phyloP scores from a whole-genome alignment of 2,888 invertebrate genomes.

The Tetranychus piercei region DNA sequence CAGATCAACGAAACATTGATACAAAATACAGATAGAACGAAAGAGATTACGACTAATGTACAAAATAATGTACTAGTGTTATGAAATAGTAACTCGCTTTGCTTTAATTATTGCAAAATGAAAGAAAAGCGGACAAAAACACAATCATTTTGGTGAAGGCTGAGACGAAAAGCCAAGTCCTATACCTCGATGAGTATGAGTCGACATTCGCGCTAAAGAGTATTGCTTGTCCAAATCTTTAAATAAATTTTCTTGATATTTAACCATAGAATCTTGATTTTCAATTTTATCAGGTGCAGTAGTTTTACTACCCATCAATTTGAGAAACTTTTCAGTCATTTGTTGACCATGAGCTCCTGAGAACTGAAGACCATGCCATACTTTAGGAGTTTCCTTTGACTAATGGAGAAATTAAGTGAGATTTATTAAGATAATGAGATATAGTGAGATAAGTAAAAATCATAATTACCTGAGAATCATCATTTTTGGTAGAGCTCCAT shows the following conservation, averaged over 20 bases:
- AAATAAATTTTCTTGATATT: slow-evolving; percentile 52
- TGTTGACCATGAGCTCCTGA: slow-evolving; percentile 77
- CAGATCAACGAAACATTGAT: no score
- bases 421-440: no score
- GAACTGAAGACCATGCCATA: slow-evolving; percentile 67
- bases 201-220: slow-evolving; percentile 80
- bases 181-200: slow-evolving; percentile 69
- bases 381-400: background rate
- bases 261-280: slow-evolving; percentile 28
- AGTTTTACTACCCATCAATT: slow-evolving; percentile 77
- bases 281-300: background rate
- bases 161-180: slow-evolving; percentile 35
- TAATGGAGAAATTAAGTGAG: slow-evolving; percentile 11
- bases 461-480: slow-evolving; percentile 26
- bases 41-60: no score
- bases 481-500: slow-evolving; percentile 53
- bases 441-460: no score
- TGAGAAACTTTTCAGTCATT: slow-evolving; percentile 80
- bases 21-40: no score
- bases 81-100: no score
- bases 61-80: no score
- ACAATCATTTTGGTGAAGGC: background rate
- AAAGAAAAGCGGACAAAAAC: slow-evolving; percentile 8
- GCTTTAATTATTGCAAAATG: background rate
- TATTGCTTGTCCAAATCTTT: slow-evolving; percentile 86